These are phyloP conservation scores for Galbula dea DNA, from an alignment of 2,113 vertebrate genomes.

Conservation along the genomic window DNA sequence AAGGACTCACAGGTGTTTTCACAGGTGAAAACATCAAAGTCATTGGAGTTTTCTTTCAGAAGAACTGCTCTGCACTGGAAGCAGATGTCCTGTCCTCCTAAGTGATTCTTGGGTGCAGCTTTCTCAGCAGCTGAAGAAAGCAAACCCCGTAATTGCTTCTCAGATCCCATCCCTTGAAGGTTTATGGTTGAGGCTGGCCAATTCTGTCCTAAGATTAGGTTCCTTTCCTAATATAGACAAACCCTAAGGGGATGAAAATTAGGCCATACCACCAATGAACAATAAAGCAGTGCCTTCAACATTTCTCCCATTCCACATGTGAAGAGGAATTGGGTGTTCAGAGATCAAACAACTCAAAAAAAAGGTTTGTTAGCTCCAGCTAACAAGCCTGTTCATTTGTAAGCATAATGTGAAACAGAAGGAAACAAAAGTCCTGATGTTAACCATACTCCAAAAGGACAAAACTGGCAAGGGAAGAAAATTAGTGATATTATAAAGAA, in stretches of 20 bases:
- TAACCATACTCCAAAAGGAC: neutral
- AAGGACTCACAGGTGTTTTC: neutral
- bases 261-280: neutral
- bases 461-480: slow-evolving; percentile 7
- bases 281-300: neutral
- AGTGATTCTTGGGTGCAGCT: neutral
- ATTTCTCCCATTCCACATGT: neutral
- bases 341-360: slow-evolving; percentile 18
- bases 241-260: neutral
- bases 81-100: neutral
- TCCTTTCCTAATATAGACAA: slow-evolving; percentile 1
- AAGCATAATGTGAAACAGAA: slow-evolving; percentile 37
- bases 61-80: neutral
- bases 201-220: neutral
- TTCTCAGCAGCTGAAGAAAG: neutral
- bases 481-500: slow-evolving; percentile 8
- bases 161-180: neutral
- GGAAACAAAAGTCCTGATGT: neutral
- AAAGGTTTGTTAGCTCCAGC: neutral
- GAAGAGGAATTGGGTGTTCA: slow-evolving; percentile 16
- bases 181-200: neutral
- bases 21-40: neutral
- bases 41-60: neutral
- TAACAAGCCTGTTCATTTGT: slow-evolving; percentile 14
- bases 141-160: neutral